Percentiles rank a stretch among this genome's conserved stretches.
phyloP scores from a whole-genome alignment of 2,888 invertebrate species.

The Sarcophaga subvicina region DNA sequence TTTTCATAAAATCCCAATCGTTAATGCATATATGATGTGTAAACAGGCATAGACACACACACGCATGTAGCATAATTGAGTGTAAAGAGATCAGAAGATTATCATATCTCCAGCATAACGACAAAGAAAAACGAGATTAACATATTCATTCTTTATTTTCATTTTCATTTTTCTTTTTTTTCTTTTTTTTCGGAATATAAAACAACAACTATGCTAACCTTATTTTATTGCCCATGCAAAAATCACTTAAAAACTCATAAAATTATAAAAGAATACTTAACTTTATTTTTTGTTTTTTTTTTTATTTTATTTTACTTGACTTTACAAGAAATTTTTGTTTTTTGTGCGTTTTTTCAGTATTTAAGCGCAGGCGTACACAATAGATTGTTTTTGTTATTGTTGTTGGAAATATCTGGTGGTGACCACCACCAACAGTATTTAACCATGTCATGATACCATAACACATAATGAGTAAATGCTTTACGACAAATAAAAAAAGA shows the following conservation, averaged over 20 bases:
- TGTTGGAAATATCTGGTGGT: neutral
- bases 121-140: conserved; percentile 58
- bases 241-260: conserved; percentile 68
- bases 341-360: neutral
- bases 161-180: conserved; percentile 20
- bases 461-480: conserved; percentile 45
- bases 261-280: conserved; percentile 62
- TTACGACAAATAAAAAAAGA: conserved; percentile 24
- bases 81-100: conserved; percentile 52
- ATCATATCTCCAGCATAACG: conserved; percentile 55
- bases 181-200: neutral
- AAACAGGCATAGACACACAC: too few species aligned
- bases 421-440: conserved; percentile 58
- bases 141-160: conserved; percentile 63
- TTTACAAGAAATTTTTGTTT: too few species aligned
- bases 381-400: conserved; percentile 9
- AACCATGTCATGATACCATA: conserved; percentile 27
- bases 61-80: conserved; percentile 31
- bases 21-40: neutral
- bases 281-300: conserved; percentile 3
- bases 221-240: conserved; percentile 45
- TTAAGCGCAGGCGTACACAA: conserved; percentile 65
- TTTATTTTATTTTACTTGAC: neutral
- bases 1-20: neutral
- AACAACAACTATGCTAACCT: conserved; percentile 39